phyloP scores from a whole-genome alignment of 2,888 invertebrate genomes.

The Agriopis marginaria region DNA sequence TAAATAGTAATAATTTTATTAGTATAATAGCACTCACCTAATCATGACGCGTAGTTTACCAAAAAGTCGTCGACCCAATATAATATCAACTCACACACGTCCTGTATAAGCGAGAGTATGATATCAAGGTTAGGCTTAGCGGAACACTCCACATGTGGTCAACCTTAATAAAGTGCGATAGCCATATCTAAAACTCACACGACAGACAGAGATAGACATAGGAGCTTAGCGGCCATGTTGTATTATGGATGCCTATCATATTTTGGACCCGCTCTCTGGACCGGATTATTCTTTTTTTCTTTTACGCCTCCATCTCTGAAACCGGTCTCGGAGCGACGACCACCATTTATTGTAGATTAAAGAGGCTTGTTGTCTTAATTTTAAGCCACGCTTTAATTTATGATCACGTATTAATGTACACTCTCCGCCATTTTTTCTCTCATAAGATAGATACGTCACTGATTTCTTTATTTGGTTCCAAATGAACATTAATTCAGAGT shows the following conservation, averaged over 20 bases:
- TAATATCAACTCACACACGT: slow-evolving; percentile 58
- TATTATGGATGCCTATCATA: slow-evolving; percentile 87
- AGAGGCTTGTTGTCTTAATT: slow-evolving; percentile 87
- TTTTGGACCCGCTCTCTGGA: slow-evolving; percentile 84
- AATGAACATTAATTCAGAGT: slow-evolving; percentile 72
- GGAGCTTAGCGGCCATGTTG: slow-evolving; percentile 86
- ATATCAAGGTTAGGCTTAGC: slow-evolving; percentile 87
- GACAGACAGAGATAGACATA: slow-evolving; percentile 73
- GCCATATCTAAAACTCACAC: slow-evolving; percentile 59
- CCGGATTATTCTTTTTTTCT: slow-evolving; percentile 84
- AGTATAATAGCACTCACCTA: slow-evolving; percentile 14
- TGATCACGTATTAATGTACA: slow-evolving; percentile 80
- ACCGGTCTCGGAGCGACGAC: slow-evolving; percentile 83
- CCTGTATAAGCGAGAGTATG: slow-evolving; percentile 81
- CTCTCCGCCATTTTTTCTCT: slow-evolving; percentile 77
- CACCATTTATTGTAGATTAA: slow-evolving; percentile 87
- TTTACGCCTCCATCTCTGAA: slow-evolving; percentile 81
- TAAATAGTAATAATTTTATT: background rate
- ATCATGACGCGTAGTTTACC: background rate
- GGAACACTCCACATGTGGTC: slow-evolving; percentile 87
- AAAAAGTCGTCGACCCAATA: slow-evolving; percentile 15
- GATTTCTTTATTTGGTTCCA: slow-evolving; percentile 79
- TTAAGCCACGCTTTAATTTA: slow-evolving; percentile 85
- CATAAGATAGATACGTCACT: slow-evolving; percentile 74
- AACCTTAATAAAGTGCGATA: slow-evolving; percentile 83